Conservation (phyloP, 2,113 vertebrate species). For the Carassius auratus region DNA sequence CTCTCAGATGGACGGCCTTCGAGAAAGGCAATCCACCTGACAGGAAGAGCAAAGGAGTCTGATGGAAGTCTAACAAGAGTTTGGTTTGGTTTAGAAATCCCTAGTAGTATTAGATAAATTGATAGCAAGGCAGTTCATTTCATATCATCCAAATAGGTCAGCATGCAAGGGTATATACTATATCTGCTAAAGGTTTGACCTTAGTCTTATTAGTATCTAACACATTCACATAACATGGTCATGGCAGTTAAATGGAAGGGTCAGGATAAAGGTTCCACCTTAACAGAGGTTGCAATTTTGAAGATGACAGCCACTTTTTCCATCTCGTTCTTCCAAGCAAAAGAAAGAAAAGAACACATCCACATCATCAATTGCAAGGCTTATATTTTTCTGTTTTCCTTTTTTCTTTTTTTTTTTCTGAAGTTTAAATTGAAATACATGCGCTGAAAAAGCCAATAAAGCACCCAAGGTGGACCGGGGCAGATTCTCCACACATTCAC, state of each 20-base stretch:
- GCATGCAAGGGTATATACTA: constrained; percentile 81
- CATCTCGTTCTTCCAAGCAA: constrained; percentile 80
- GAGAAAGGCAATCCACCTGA: constrained; percentile 50
- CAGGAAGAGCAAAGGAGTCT: constrained; percentile 38
- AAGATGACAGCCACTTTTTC: constrained; percentile 77
- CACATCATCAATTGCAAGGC: constrained; percentile 85
- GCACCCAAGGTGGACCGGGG: constrained; percentile 78
- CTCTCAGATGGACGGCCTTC: constrained; percentile 35
- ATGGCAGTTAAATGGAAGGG: constrained; percentile 63
- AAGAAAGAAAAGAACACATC: constrained; percentile 85
- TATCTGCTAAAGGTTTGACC: constrained; percentile 68
- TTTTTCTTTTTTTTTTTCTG: constrained; percentile 61
- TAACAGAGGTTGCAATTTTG: constrained; percentile 75
- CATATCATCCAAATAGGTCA: constrained; percentile 80
- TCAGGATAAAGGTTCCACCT: constrained; percentile 81
- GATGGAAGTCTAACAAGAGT: constrained; percentile 58
- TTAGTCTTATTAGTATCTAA: constrained; percentile 71
- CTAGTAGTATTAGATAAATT: constrained; percentile 76
- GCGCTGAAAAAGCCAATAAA: constrained; percentile 87
- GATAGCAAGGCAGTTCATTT: constrained; percentile 81
- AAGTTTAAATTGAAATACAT: constrained; percentile 78
- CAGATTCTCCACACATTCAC: constrained; percentile 80
- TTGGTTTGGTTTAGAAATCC: constrained; percentile 65
- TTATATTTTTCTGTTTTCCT: constrained; percentile 75
- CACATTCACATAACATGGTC: constrained; percentile 74